Conservation (phyloP, 2,113 vertebrate genomes). For the Jaculus jaculus region DNA sequence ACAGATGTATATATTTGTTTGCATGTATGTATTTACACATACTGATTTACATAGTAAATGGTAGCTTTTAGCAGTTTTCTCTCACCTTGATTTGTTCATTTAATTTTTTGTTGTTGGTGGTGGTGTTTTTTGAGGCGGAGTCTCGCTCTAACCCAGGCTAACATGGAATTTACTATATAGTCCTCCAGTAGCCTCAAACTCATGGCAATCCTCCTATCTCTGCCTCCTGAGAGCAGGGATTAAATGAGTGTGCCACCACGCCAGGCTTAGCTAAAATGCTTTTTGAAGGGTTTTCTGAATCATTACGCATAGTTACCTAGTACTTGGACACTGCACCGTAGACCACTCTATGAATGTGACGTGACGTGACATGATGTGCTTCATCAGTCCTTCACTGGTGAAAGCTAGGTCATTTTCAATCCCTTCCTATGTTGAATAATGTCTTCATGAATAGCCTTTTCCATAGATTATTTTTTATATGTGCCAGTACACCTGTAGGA, state of each 20-base stretch:
- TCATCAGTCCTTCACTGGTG: not conserved
- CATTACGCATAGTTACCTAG: not conserved
- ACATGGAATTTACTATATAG: too few species aligned
- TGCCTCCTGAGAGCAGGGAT: too few species aligned
- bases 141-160: too few species aligned
- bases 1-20: not conserved
- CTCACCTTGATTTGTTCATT: not conserved
- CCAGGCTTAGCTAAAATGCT: not conserved
- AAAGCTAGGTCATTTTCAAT: constrained; percentile 19
- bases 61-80: not conserved
- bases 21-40: not conserved
- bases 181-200: too few species aligned
- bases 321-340: constrained; percentile 10
- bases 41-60: not conserved
- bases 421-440: not conserved
- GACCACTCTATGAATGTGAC: not conserved
- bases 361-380: not conserved
- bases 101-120: not conserved
- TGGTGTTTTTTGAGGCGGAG: too few species aligned
- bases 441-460: constrained; percentile 5
- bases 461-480: constrained; percentile 23
- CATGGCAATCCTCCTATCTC: too few species aligned
- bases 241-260: too few species aligned
- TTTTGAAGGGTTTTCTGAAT: constrained; percentile 33
- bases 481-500: not conserved